Evolutionary conservation across 2,797 vertebrate species (phyloP).

Genomic region (Alauda arvensis): DNA sequence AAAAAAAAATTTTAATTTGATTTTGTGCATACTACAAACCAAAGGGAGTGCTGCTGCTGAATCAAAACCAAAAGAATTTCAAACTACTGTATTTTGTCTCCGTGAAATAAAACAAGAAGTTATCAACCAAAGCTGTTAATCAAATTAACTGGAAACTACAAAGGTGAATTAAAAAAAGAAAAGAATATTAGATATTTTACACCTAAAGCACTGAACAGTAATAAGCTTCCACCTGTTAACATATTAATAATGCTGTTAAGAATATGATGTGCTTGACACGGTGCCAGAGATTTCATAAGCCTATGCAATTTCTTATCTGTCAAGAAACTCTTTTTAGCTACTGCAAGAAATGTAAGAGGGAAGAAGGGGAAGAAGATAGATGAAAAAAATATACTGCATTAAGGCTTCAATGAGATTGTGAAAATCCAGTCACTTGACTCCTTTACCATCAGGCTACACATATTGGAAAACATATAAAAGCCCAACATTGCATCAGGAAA

Average conservation of each 20-base stretch:
- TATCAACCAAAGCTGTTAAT: conserved; percentile 53
- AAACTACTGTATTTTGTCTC: background rate
- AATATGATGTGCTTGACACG: conserved; percentile 40
- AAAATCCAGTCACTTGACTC: conserved; percentile 45
- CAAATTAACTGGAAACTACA: conserved; percentile 62
- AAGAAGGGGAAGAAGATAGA: conserved; percentile 9
- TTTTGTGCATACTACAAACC: conserved; percentile 24
- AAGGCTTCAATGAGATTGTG: conserved; percentile 32
- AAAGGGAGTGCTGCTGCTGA: background rate
- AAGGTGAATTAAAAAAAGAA: conserved; percentile 37
- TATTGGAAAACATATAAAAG: conserved; percentile 37
- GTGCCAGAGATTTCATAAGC: conserved; percentile 65
- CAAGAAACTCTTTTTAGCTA: conserved; percentile 62
- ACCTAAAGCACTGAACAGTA: conserved; percentile 60
- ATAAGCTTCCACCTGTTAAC: conserved; percentile 69
- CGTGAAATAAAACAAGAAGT: conserved; percentile 46
- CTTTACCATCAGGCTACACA: conserved; percentile 44
- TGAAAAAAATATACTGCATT: conserved; percentile 9
- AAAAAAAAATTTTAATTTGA: background rate
- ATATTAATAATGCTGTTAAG: conserved; percentile 70
- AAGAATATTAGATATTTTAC: conserved; percentile 53
- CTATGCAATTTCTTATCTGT: conserved; percentile 68
- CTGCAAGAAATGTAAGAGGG: conserved; percentile 40
- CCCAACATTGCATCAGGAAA: conserved; percentile 29
- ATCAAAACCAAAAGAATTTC: conserved; percentile 44